Conservation (phyloP, 2,797 vertebrate genomes). For the Lithobates pipiens region DNA sequence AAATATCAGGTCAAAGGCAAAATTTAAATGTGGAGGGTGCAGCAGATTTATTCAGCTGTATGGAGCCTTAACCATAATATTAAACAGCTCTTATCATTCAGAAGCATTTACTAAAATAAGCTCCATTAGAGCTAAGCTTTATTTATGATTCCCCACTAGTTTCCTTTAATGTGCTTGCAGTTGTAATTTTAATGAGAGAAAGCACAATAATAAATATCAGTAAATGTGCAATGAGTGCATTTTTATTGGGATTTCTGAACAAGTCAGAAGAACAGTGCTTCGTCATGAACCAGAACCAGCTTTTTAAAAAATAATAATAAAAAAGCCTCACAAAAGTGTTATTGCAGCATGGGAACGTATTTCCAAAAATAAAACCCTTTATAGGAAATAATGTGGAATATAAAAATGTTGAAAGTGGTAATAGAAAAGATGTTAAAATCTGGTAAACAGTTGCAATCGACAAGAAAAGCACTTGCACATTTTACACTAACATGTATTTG, state of each 20-base stretch:
- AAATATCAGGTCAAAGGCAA: neutral
- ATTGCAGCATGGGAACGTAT: neutral
- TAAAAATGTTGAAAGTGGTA: neutral
- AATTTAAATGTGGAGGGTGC: neutral
- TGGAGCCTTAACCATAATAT: neutral
- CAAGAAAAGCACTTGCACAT: neutral
- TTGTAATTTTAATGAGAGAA: constrained; percentile 49
- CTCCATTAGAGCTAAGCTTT: constrained; percentile 36
- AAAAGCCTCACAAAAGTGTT: constrained; percentile 7
- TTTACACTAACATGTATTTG: neutral
- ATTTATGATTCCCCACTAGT: constrained; percentile 31
- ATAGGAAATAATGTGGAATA: neutral
- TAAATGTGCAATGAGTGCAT: constrained; percentile 36
- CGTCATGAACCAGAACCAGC: neutral
- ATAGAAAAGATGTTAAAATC: neutral
- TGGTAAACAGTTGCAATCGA: neutral
- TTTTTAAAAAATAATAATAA: constrained; percentile 22
- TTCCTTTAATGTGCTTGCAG: constrained; percentile 31
- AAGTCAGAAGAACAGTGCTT: neutral
- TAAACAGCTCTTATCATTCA: constrained; percentile 27
- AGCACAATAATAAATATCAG: constrained; percentile 39
- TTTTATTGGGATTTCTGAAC: constrained; percentile 27
- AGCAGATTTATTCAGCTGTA: constrained; percentile 13
- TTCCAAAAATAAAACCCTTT: neutral
- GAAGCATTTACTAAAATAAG: constrained; percentile 42